Conservation (phyloP, 2,113 vertebrate species). For the Aphyosemion australe region DNA sequence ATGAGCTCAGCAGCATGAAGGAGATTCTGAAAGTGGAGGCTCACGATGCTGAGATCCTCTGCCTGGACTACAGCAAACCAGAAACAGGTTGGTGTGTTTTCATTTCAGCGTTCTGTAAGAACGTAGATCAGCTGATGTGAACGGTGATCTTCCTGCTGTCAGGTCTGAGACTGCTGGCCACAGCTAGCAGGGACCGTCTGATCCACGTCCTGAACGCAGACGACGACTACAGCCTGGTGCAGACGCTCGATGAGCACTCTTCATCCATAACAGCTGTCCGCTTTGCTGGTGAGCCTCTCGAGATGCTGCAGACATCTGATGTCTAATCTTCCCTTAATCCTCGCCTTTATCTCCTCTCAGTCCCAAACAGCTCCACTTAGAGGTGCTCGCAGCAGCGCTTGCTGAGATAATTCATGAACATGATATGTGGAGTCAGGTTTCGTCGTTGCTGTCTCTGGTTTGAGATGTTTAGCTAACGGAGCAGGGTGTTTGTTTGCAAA, state of each 20-base stretch:
- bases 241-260: slow-evolving; percentile 96
- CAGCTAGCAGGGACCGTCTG: slow-evolving; percentile 92
- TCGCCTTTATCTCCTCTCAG: slow-evolving; percentile 23
- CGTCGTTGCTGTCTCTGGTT: neutral
- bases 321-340: slow-evolving; percentile 50
- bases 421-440: slow-evolving; percentile 10
- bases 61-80: slow-evolving; percentile 94
- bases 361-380: slow-evolving; percentile 24
- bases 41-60: slow-evolving; percentile 94
- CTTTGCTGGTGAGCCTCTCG: slow-evolving; percentile 87
- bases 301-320: slow-evolving; percentile 50
- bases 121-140: neutral
- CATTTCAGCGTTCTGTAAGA: too few species aligned
- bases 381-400: neutral
- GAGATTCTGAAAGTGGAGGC: slow-evolving; percentile 92
- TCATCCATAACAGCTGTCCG: slow-evolving; percentile 95
- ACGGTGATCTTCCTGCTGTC: slow-evolving; percentile 8
- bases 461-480: neutral
- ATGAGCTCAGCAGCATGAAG: slow-evolving; percentile 86
- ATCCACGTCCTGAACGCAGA: slow-evolving; percentile 92
- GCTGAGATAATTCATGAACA: slow-evolving; percentile 40
- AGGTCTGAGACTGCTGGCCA: slow-evolving; percentile 93
- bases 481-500: neutral
- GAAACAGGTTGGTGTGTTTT: slow-evolving; percentile 84
- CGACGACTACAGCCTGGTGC: slow-evolving; percentile 88